These are phyloP conservation scores for Andrena trimmerana DNA, from an alignment of 2,888 invertebrate species.

Conservation along the genomic window DNA sequence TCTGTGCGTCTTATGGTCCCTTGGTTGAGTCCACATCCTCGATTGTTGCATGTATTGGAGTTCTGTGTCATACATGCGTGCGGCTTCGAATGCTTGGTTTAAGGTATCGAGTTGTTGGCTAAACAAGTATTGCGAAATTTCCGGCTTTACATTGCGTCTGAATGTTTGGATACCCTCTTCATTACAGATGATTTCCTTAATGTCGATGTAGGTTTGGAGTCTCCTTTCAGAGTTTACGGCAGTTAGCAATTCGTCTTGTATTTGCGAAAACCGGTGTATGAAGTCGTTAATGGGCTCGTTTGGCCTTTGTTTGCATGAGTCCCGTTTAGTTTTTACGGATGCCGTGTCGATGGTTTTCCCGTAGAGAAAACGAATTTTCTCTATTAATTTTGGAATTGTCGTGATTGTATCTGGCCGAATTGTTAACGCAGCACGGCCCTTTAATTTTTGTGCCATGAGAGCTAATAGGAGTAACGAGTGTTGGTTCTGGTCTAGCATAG, in stretches of 20 bases:
- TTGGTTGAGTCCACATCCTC: too few relatives aligned
- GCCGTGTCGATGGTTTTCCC: constrained; percentile 15
- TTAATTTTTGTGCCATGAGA: constrained; percentile 20
- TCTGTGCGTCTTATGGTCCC: too few relatives aligned
- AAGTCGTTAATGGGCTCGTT: constrained; percentile 12
- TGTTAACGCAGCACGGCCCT: constrained; percentile 10
- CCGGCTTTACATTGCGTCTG: not conserved
- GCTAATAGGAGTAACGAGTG: constrained; percentile 16
- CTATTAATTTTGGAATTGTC: constrained; percentile 19
- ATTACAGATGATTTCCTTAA: constrained; percentile 25
- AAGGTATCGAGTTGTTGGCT: constrained; percentile 16
- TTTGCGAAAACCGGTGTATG: constrained; percentile 13
- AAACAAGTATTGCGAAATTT: constrained; percentile 20
- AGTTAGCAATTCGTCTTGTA: constrained; percentile 6
- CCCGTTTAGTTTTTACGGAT: constrained; percentile 4
- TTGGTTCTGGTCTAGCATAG: constrained; percentile 5
- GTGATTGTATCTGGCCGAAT: constrained; percentile 23
- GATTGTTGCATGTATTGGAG: too few relatives aligned
- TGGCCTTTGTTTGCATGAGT: constrained; percentile 3
- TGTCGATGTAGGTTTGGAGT: constrained; percentile 15
- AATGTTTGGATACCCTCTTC: constrained; percentile 22
- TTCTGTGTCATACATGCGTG: too few relatives aligned
- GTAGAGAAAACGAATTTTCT: constrained; percentile 13
- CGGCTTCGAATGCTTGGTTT: too few relatives aligned
- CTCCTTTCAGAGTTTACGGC: constrained; percentile 18